Evolutionary conservation across 2,888 invertebrate genomes (phyloP).

Genomic region (Aporophyla lueneburgensis): DNA sequence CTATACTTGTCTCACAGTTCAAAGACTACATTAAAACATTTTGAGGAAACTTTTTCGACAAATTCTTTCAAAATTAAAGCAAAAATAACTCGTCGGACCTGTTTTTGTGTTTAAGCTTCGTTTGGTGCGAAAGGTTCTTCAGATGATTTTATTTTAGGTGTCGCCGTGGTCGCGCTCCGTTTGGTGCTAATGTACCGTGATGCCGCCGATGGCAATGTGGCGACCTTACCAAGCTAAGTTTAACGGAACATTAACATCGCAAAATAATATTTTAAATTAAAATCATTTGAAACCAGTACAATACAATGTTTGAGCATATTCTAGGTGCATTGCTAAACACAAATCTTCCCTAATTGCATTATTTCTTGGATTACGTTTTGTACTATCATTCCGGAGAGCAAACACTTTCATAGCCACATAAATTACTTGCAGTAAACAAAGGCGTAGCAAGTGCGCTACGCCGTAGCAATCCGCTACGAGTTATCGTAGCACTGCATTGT

Average conservation of each 20-base stretch:
- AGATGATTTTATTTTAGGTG: slow-evolving; percentile 2
- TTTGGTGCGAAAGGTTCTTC: slow-evolving; percentile 1
- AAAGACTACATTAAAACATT: slow-evolving; percentile 33
- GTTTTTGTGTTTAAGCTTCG: slow-evolving; percentile 13
- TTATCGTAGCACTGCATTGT: slow-evolving; percentile 15
- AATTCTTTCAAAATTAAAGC: slow-evolving; percentile 27
- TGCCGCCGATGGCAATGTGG: not conserved
- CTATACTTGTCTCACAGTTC: slow-evolving; percentile 32
- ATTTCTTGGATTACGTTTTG: not conserved
- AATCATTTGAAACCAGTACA: not conserved
- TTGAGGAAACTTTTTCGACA: slow-evolving; percentile 11
- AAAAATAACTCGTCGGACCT: not conserved
- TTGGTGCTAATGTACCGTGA: not conserved
- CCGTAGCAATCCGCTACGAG: slow-evolving; percentile 33
- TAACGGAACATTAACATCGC: not conserved
- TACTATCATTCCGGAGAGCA: not conserved
- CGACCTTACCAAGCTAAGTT: not conserved
- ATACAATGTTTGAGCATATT: not conserved
- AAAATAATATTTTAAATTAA: not conserved
- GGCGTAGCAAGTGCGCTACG: slow-evolving; percentile 9
- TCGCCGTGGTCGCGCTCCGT: slow-evolving; percentile 14
- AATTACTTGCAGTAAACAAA: not conserved
- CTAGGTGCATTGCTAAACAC: not conserved
- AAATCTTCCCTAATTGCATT: not conserved
- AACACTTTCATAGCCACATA: not conserved